Conservation (phyloP, 2,797 vertebrate species). For the Capromys pilorides region DNA sequence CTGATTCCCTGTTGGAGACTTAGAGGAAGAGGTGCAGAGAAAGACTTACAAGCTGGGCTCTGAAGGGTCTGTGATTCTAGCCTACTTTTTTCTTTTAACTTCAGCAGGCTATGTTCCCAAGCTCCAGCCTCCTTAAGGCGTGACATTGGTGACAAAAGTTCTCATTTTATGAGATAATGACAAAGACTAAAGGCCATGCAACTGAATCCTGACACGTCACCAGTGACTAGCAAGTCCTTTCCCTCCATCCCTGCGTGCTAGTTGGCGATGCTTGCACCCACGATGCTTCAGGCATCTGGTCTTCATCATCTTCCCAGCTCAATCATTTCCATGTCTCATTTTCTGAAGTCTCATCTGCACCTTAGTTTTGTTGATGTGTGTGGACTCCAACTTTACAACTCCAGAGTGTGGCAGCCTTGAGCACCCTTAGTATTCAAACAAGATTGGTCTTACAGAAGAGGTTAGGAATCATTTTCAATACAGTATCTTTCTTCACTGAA, state of each 20-base stretch:
- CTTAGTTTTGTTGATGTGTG: background rate
- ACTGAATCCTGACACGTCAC: background rate
- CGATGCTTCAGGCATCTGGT: rapidly evolving
- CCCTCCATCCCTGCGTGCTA: background rate
- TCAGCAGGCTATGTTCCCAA: background rate
- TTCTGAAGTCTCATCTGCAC: background rate
- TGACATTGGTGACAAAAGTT: background rate
- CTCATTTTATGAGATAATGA: background rate
- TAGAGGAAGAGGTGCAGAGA: background rate
- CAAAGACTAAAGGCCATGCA: background rate
- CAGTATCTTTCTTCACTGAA: background rate
- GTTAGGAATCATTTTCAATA: conserved; percentile 17
- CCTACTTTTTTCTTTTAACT: background rate
- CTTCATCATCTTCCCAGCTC: background rate
- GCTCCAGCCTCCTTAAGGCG: background rate
- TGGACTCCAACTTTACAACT: background rate
- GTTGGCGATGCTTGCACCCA: background rate
- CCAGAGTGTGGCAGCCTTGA: background rate
- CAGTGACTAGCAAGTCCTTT: background rate
- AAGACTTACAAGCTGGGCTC: background rate
- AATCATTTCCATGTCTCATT: background rate
- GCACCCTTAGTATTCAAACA: background rate
- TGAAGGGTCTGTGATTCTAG: background rate
- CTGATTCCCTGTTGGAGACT: background rate
- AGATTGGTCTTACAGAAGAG: background rate